Evolutionary conservation across 23 tunicate species (phyloP), one percentile per base, ranked within the genome.

Genomic region (Styela plicata): DNA sequence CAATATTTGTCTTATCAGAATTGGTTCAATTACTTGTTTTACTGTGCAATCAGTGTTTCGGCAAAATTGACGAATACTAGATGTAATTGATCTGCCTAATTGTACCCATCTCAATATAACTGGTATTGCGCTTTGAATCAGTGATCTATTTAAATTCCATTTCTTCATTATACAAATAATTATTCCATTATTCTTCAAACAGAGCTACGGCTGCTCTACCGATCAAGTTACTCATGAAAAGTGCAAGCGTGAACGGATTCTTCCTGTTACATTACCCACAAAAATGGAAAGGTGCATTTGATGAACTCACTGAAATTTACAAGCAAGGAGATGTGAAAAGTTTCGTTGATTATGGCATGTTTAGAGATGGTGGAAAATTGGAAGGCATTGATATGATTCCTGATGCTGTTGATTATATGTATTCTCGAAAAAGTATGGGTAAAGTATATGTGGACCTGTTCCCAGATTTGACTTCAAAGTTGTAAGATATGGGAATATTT

Each of bases 191-290:
- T n/a, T n/a, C n/a, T n/a, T n/a, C 1, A 74, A 52, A 20, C 84
- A 93, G 98, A 70, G 74, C 86, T 57, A 92, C 96, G 21, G 88
- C 99, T 24, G 94, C 92, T 33, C 80, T 96, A 27, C 99, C 99
- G 10, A 88, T 96, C 2, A 96, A 96, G 71, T 52, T 96, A 53
- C 84, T 96, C 78, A 89, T 81, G 92, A 96, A 91, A 82, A 91
- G 97, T 78, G 96, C 99, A 34, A 80, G 86, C 13, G 96, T 96
- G 28, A 36, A 77, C 17, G 99, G 99, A 2, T 96, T 96, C 64
- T 96, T 96, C 57, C 85, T 96, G 1, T 81, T 96, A 36, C 92
- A 87, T 35, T 96, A 87, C 63, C 98, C 88, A 13, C 73, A 80
- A 3, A 74, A 87, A 57, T 91, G 85, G 90, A 79, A 79, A 34